These are phyloP conservation scores for Nipponia nippon DNA, from an alignment of 2,113 vertebrate genomes.

Conservation along the genomic window DNA sequence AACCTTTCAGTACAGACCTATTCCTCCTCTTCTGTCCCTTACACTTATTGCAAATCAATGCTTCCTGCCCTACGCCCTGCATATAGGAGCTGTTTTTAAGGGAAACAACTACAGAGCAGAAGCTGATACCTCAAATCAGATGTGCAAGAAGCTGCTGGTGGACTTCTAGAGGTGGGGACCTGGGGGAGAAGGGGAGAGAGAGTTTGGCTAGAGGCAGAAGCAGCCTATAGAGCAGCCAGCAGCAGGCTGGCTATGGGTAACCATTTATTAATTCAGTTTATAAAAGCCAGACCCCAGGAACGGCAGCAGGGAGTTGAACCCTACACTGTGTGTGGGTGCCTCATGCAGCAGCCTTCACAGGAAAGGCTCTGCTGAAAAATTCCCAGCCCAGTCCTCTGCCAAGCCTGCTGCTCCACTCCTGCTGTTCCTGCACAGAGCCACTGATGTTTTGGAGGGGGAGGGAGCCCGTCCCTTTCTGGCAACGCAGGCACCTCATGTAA, in stretches of 20 bases:
- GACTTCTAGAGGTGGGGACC: neutral
- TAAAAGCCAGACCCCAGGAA: neutral
- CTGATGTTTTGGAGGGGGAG: conserved; percentile 16
- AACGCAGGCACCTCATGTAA: conserved; percentile 45
- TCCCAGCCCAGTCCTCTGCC: neutral
- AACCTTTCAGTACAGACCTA: neutral
- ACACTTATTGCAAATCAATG: neutral
- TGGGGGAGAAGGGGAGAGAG: neutral
- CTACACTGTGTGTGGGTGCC: neutral
- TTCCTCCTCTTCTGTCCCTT: neutral
- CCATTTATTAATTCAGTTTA: neutral
- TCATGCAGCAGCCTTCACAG: neutral
- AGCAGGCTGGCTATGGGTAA: neutral
- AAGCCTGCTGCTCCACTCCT: neutral
- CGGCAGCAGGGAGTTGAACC: neutral
- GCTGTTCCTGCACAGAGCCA: neutral
- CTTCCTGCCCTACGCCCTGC: neutral
- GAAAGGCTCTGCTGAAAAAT: neutral
- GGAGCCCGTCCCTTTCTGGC: conserved; percentile 5
- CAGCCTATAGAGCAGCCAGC: neutral
- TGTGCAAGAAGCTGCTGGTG: neutral
- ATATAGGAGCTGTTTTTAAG: neutral
- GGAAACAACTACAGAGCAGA: neutral
- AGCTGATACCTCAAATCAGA: neutral
- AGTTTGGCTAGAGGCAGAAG: neutral